These are phyloP conservation scores for Spodoptera litura DNA, from an alignment of 1,140 invertebrate species.

Conservation along the genomic window DNA sequence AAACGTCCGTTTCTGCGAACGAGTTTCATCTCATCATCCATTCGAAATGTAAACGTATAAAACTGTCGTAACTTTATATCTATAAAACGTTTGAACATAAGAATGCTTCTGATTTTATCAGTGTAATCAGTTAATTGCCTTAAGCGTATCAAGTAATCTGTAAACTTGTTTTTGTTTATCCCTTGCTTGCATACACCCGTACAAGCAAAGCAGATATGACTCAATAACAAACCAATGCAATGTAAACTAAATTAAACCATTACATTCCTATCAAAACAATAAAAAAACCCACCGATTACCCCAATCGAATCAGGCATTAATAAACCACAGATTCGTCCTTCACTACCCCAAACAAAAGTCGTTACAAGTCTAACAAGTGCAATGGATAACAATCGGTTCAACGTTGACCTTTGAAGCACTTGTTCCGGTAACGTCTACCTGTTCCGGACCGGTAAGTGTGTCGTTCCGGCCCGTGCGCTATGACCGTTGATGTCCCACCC, in stretches of 20 bases:
- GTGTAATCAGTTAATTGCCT: conserved; percentile 36
- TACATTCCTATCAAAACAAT: not conserved
- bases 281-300: too few relatives aligned
- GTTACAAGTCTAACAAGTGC: not conserved
- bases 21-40: not conserved
- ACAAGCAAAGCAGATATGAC: too few relatives aligned
- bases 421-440: conserved; percentile 47
- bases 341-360: not conserved
- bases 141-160: conserved; percentile 13
- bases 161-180: conserved; percentile 44
- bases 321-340: not conserved
- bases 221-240: too few relatives aligned
- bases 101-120: conserved; percentile 29
- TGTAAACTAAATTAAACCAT: too few relatives aligned
- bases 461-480: conserved; percentile 52
- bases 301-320: not conserved
- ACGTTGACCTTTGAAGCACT: conserved; percentile 48
- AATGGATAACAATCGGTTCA: conserved; percentile 29
- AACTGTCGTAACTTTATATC: not conserved
- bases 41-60: not conserved
- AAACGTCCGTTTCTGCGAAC: not conserved
- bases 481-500: conserved; percentile 51
- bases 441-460: conserved; percentile 49
- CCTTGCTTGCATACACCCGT: not conserved
- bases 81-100: not conserved